Percentiles rank a stretch among this genome's conserved stretches.
Evolutionary conservation across 1,140 invertebrate species (phyloP).

Genomic region (Phymorhynchus buccinoides): DNA sequence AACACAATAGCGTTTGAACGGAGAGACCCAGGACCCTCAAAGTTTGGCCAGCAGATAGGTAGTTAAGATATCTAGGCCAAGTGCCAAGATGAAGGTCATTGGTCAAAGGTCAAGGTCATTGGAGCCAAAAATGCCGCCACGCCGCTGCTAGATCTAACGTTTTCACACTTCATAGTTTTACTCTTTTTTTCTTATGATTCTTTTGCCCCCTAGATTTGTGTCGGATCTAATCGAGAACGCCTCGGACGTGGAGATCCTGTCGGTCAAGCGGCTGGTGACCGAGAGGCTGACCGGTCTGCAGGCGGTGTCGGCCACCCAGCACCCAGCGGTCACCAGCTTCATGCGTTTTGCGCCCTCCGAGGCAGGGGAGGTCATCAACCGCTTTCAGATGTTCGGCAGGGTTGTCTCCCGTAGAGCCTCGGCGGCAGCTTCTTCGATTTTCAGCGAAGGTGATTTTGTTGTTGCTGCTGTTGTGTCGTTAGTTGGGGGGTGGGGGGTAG

Average conservation of each 20-base stretch:
- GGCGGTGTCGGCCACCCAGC: background rate
- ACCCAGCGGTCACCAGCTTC: conserved; percentile 11
- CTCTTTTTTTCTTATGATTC: background rate
- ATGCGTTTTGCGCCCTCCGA: conserved; percentile 36
- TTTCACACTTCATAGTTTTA: too few relatives aligned
- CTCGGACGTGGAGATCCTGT: conserved; percentile 45
- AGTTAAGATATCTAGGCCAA: too few relatives aligned
- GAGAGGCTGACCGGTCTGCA: conserved; percentile 32
- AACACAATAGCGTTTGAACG: too few relatives aligned
- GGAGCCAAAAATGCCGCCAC: too few relatives aligned
- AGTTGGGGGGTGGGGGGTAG: too few relatives aligned
- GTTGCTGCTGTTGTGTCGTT: too few relatives aligned
- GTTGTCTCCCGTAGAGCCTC: conserved; percentile 37
- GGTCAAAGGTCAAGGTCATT: too few relatives aligned
- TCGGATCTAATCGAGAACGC: conserved; percentile 38
- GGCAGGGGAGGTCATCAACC: conserved; percentile 43
- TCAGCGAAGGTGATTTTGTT: conserved; percentile 37
- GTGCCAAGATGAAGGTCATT: too few relatives aligned
- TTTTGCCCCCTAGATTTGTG: conserved; percentile 39
- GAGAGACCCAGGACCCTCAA: too few relatives aligned
- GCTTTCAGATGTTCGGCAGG: conserved; percentile 47
- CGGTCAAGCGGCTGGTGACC: conserved; percentile 37
- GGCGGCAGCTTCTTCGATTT: conserved; percentile 25
- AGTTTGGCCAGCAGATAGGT: too few relatives aligned
- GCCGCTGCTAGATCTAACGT: too few relatives aligned